Evolutionary conservation across 1,140 invertebrate species (phyloP), one percentile per base, ranked within the genome.

Genomic region (Gryllus bimaculatus): DNA sequence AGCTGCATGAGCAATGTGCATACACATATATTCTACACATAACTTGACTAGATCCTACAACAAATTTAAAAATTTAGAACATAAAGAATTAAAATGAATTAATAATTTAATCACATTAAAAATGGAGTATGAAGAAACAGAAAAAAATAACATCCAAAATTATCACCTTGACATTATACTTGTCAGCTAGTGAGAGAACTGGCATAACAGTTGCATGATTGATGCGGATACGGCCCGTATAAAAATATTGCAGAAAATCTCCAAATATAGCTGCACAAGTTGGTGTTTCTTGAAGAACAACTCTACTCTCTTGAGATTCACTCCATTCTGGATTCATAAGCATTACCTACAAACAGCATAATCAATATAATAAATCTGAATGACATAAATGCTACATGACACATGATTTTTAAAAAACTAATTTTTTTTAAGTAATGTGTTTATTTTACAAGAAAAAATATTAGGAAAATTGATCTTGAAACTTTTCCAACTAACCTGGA

Each of bases 271-370:
- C 88, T 49, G 91, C 90, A 85, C 95, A 97, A 79, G 92, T 91
- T 7, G 93, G 91, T 26, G 95, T 93, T 87, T 98, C 96, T 83
- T 95, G 91, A 4, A 98, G 87, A 49, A 93, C 91, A 80, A 98
- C 93, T 26, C 91, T 88, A 82, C 90, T 94, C 86, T 96, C 94
- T 81, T 93, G 90, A 83, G 94, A 96, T 85, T 98, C 96, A 78
- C 90, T 93, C 96, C 96, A 98, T 85, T 94, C 93, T 0, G 95
- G 92, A 84, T 94, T 96, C 93, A 96, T 97, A 73, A 98, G 86
- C 96, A 98, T 98, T 8, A 96, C 94, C 92, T 13, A 15, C 13
- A 73, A 73, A 73, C 3, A 13, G 13, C 13, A 73, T 73, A n/a
- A n/a, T 3, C 1, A 73, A 3, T 73, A 13, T 73, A 73, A 73